Evolutionary conservation across 2,888 invertebrate genomes (phyloP), one percentile per base, ranked within the genome.

Genomic region (Polietes domitor): DNA sequence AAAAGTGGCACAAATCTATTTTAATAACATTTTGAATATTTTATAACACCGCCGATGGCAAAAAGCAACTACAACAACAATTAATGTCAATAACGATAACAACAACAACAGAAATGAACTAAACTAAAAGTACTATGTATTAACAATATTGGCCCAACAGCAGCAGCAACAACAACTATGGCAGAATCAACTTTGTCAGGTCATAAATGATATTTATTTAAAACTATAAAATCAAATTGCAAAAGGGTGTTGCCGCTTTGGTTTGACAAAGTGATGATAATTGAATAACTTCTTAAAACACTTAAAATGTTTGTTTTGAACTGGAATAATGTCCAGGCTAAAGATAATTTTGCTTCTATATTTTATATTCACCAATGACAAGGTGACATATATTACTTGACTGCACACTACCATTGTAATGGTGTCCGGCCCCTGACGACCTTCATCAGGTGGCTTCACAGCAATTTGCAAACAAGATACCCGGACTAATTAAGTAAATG

Each of bases 11-110:
- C 28, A 75, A 75, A 75, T 63, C 47, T 50, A 65, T 63, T 61
- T 65, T 50, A 75, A 63, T 65, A 75, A 75, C 32, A 15, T 65
- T 32, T 32, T 32, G 37, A 63, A 75, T 63, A 75, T 63, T 75
- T 50, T 63, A 75, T 75, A 28, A 32, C 7, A 55, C 24, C 26
- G 37, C 12, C 15, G n/a, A n/a, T n/a, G 32, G 43, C 17, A 61
- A 63, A 26, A 73, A 55, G 24, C 24, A n/a, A 10, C 9, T 53
- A 37, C 19, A 28, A 70, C n/a, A 2, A 68, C 19, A 68, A 41
- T 43, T n/a, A 70, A 26, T 26, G 4, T 1, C 43, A n/a, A 47
- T 6, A 50, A n/a, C 26, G n/a, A 32, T 41, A 63, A 71, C 32
- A 53, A n/a, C 47, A 47, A 47, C 47, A 32, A 55, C 26, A 32